Base-by-base conservation (phyloP, 2,113 vertebrate genomes). In the Macrotus californicus region DNA sequence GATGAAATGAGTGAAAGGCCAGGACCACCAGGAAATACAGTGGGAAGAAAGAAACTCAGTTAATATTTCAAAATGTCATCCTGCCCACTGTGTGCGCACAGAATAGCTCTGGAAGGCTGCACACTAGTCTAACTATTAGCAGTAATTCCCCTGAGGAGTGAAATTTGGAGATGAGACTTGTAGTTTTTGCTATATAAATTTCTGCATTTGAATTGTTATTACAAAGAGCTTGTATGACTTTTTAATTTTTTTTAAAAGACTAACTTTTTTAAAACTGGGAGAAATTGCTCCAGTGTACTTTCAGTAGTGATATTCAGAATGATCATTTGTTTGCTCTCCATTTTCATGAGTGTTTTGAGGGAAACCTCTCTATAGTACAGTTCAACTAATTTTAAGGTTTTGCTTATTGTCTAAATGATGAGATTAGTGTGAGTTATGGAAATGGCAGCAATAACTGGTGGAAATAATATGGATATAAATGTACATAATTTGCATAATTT, bases 11-110 rank as follows among this genome's bases (percentile, higher is more conserved):
- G 73, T 77, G 61, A 94, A 92, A 91, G 91, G 79, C 85, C 88
- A 89, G 39, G 43, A 70, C 66, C 75, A 79, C 69, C 59, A 92
- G 94, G 88, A 96, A 96, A 72, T 43, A 81, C 75, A 89, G 85
- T 66, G 46, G 11, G 9, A n/a, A n/a, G 43, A 19, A 34, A 13
- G 48, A 13, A 29, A 7, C 61, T 89, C 61, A 39, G 67, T 73
- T 87, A 89, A 67, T 89, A 87, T 90, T 89, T 94, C 54, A 61
- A 83, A 86, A 92, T 87, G 46, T 79, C 91, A 83, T 29, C 26
- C 69, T 86, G 24, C 84, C 52, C 46, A 14, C 10, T 54, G 52
- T 82, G n/a, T 81, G 69, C 39, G 24, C 24, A 66, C 9, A 72
- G 67, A 86, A 67, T 39, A n/a, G 18, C 29, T 64, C 72, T 77